These are phyloP conservation scores for Monochamus alternatus DNA, from an alignment of 2,888 invertebrate genomes.

Conservation along the genomic window DNA sequence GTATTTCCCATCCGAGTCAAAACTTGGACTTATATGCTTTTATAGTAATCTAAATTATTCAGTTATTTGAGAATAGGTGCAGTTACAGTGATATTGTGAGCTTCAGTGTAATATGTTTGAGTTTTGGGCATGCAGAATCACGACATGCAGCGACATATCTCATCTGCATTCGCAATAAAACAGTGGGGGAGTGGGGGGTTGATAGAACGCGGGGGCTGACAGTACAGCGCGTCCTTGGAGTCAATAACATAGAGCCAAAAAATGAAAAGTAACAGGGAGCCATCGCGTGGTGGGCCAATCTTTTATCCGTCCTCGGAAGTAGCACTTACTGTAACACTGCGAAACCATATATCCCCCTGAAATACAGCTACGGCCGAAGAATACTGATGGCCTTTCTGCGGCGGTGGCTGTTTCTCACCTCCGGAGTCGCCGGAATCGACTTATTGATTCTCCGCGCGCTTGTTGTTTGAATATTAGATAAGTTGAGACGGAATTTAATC, in stretches of 20 bases:
- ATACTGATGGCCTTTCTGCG: conserved; percentile 35
- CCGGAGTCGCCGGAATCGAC: conserved; percentile 54
- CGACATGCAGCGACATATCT: conserved; percentile 39
- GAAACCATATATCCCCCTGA: conserved; percentile 42
- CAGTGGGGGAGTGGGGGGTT: conserved; percentile 27
- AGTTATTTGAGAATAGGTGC: too few relatives aligned
- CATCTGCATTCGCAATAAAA: conserved; percentile 43
- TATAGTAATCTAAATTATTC: too few relatives aligned
- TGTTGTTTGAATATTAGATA: conserved; percentile 68
- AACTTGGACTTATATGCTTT: too few relatives aligned
- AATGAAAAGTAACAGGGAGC: conserved; percentile 48
- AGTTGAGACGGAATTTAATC: conserved; percentile 65
- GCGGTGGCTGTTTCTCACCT: conserved; percentile 47
- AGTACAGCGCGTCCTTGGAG: conserved; percentile 39
- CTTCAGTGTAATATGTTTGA: too few relatives aligned
- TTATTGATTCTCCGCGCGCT: conserved; percentile 65
- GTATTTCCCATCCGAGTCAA: too few relatives aligned
- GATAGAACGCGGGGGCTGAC: conserved; percentile 36
- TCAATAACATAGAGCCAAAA: conserved; percentile 46
- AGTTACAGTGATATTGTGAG: too few relatives aligned
- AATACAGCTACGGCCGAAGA: conserved; percentile 37
- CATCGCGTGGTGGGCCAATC: conserved; percentile 49
- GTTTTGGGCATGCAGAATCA: too few relatives aligned
- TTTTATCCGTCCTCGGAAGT: conserved; percentile 47
- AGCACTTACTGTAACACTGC: conserved; percentile 45